Conservation (phyloP, 2,113 vertebrate genomes). For the Corythaeola cristata region DNA sequence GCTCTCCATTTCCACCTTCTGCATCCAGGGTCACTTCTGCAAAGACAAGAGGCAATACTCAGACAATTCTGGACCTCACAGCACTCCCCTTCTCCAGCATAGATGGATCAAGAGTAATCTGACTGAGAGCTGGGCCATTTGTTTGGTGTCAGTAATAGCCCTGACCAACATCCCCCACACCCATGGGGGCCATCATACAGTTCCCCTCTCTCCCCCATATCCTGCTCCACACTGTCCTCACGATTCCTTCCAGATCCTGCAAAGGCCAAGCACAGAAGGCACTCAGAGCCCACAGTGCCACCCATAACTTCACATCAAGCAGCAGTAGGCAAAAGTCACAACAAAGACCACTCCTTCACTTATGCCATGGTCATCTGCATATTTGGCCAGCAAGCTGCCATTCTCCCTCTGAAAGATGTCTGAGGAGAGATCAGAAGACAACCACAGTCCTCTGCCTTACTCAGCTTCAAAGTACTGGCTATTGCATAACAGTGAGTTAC, state of each 20-base stretch:
- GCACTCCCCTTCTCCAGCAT: neutral
- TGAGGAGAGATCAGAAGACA: neutral
- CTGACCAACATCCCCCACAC: neutral
- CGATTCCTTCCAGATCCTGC: neutral
- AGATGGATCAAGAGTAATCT: neutral
- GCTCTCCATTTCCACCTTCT: neutral
- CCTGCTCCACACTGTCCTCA: neutral
- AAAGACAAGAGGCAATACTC: neutral
- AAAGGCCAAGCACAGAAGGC: neutral
- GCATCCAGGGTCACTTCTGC: neutral
- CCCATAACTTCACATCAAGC: neutral
- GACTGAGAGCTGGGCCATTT: neutral
- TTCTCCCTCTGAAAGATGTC: neutral
- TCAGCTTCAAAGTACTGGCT: neutral
- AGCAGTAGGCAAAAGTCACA: neutral
- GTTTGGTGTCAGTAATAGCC: neutral
- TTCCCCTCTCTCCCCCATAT: neutral
- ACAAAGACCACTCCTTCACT: neutral
- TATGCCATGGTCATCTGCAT: neutral
- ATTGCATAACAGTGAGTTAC: neutral
- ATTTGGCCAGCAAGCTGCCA: neutral
- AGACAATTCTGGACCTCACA: neutral
- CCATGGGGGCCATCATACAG: neutral
- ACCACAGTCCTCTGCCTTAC: neutral
- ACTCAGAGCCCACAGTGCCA: accelerated